Conservation (phyloP, 1,140 invertebrate genomes). For the Eubasilissa regina region DNA sequence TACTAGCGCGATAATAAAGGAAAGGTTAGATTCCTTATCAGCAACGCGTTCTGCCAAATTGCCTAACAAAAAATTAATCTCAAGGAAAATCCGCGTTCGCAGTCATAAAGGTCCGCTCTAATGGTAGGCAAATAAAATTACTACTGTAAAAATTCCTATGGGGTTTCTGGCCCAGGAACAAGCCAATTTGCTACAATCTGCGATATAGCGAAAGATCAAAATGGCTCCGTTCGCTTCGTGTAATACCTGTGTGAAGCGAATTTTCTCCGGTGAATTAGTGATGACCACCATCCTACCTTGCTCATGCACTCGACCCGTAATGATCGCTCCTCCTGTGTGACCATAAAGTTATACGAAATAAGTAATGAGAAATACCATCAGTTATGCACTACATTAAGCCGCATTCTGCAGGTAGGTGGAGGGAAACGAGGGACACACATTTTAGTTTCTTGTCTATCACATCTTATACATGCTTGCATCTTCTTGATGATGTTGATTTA, state of each 20-base stretch:
- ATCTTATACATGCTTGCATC: too few relatives aligned
- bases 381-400: too few relatives aligned
- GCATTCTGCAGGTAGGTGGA: too few relatives aligned
- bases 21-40: constrained; percentile 54
- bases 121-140: constrained; percentile 54
- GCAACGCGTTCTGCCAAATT: constrained; percentile 44
- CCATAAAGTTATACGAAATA: too few relatives aligned
- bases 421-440: too few relatives aligned
- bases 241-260: neutral
- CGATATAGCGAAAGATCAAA: neutral
- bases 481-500: too few relatives aligned
- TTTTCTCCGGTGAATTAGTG: constrained; percentile 2
- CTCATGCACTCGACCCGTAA: neutral
- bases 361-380: too few relatives aligned
- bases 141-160: constrained; percentile 14
- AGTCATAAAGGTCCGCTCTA: constrained; percentile 47
- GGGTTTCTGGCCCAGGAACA: constrained; percentile 11
- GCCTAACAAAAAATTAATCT: constrained; percentile 34
- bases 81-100: constrained; percentile 40
- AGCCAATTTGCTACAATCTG: constrained; percentile 22
- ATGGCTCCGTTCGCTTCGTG: neutral
- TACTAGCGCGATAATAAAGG: constrained; percentile 38
- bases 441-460: too few relatives aligned
- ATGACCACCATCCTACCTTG: neutral
- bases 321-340: neutral